Evolutionary conservation across 2,797 vertebrate species (phyloP), one percentile per base, ranked within the genome.

Genomic region (Arctocebus calabarensis): DNA sequence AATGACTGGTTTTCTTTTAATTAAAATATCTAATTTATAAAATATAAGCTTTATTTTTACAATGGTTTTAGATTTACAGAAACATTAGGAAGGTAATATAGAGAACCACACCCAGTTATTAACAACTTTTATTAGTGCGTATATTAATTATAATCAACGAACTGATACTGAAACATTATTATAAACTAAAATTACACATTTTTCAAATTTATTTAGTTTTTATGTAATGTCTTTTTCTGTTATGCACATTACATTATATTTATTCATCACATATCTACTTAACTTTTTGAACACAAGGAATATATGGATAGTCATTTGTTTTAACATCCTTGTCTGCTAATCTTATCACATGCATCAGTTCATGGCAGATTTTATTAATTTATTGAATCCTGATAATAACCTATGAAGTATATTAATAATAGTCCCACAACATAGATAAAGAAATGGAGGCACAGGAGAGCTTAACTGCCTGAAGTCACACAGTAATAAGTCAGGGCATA

Each of bases 361-460:
- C 48, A 75, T 55, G 79, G 8, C 81, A 70, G 10, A 55, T 75
- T 78, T 91, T 75, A 75, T 73, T 93, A 77, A 84, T 61, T 84
- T 68, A 62, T 52, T 61, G 55, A 88, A 64, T 88, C 4, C 16
- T n/a, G 73, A 78, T 4, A 66, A 66, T 88, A 79, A 84, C 34
- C 1, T 9, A 37, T n/a, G 7, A 74, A 37, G 7, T 22, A 78
- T 20, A 37, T 20, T 73, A 71, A 40, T 57, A 71, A 77, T 66
- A 25, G 84, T 68, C 34, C 20, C 29, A 77, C 71, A 83, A 43
- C 25, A 71, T 16, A 62, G n/a, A 88, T 34, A 81, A 59, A 70
- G 23, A 91, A 90, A 77, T 20, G 10, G 45, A 59, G 48, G 37
- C 27, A 86, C 37, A 86, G 25, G 34, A 94, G 17, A 59, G 68